Percentiles rank a stretch among this genome's conserved stretches.
phyloP scores from a whole-genome alignment of 53 echinoderm and acorn worm species.

The Henricia sp. region DNA sequence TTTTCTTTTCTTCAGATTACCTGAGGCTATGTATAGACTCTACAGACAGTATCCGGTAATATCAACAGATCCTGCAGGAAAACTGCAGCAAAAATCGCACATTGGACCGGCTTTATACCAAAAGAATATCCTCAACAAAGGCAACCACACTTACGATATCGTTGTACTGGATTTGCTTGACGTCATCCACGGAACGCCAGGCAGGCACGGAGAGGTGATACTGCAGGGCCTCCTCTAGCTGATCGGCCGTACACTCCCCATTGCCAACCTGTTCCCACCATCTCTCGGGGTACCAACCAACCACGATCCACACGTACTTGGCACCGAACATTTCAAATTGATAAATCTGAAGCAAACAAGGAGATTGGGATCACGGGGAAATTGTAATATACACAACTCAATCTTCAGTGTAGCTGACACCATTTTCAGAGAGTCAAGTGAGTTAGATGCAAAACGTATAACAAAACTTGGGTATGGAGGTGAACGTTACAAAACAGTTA shows the following conservation, averaged over 20 bases:
- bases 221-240: slow-evolving; percentile 52
- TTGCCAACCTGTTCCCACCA: slow-evolving; percentile 60
- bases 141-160: slow-evolving; percentile 20
- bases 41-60: no score
- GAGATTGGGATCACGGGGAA: not conserved
- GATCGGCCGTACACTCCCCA: slow-evolving; percentile 42
- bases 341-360: slow-evolving; percentile 41
- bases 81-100: no score
- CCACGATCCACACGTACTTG: slow-evolving; percentile 62
- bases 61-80: no score
- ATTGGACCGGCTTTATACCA: no score
- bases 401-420: no score
- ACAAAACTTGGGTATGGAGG: no score
- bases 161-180: slow-evolving; percentile 1
- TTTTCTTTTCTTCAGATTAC: no score
- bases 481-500: no score
- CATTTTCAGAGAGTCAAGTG: no score
- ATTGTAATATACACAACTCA: not conserved
- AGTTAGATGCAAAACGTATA: no score
- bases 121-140: no score
- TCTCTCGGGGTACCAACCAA: slow-evolving; percentile 61
- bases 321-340: slow-evolving; percentile 58
- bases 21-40: no score
- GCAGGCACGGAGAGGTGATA: slow-evolving; percentile 51
- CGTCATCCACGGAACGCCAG: slow-evolving; percentile 53